Base-by-base conservation (phyloP, 2,797 vertebrate genomes). In the Tapera naevia region DNA sequence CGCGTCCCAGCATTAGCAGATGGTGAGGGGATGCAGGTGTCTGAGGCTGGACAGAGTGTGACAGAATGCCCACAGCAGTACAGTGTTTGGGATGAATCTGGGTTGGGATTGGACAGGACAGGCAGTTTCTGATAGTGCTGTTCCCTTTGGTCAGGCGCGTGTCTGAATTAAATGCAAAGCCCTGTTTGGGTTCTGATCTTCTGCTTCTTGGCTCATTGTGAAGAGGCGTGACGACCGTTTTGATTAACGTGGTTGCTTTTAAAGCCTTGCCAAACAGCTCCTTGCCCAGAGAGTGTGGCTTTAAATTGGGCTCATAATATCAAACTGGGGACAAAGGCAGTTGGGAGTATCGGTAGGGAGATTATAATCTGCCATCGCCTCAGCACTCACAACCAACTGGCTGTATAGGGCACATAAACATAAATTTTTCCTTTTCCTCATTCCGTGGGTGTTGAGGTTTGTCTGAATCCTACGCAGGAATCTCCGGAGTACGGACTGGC, bases 1-100 rank as follows among this genome's bases (percentile, higher is more conserved):
- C 0, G 0, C 24, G 65, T n/a, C 18, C 35, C 27, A 16, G 33
- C 2, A 0, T 24, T 61, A n/a, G 33, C 21, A 25, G 37, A 53
- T 89, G 21, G 8, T 1, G 4, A 45, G 57, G 58, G 23, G 9
- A n/a, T 11, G 15, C 13, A 25, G 48, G 33, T 28, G 72, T 72
- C 43, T 64, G 53, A 27, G 37, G n/a, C 72, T 70, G 45, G 27
- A 24, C 0, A 1, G 22, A 22, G 10, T 32, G 8, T 45, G 27
- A 11, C 72, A 37, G 30, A 70, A 14, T 48, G n/a, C 51, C 33
- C 51, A 61, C 43, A n/a, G 22, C 48, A 27, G 62, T 18, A 5
- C 37, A 22, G 39, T n/a, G 9, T 18, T 35, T 32, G 10, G 61
- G 53, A 69, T 64, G 64, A 41, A 19, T 23, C 16, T 58, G 56